These are phyloP conservation scores for Chrysomela aeneicollis DNA, from an alignment of 2,888 invertebrate genomes.

Conservation along the genomic window DNA sequence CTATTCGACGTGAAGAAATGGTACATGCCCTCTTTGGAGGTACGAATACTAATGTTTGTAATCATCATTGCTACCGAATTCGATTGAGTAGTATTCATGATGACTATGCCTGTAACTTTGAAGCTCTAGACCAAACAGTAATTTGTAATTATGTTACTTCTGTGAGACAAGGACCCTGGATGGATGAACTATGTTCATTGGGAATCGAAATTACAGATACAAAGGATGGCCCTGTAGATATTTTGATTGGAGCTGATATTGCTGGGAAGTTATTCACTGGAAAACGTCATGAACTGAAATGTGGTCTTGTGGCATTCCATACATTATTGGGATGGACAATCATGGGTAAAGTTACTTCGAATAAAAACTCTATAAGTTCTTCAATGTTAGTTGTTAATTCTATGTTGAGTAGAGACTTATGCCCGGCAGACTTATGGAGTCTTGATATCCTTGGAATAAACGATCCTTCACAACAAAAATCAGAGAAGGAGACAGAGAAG, in stretches of 20 bases:
- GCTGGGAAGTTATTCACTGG: conserved; percentile 44
- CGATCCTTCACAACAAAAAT: conserved; percentile 38
- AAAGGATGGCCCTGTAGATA: too few species aligned
- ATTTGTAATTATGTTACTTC: conserved; percentile 33
- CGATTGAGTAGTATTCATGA: conserved; percentile 19
- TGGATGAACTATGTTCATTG: conserved; percentile 22
- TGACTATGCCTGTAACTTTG: conserved; percentile 34
- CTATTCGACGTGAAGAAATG: conserved; percentile 22
- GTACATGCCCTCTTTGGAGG: conserved; percentile 37
- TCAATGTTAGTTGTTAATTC: background rate
- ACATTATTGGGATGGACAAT: conserved; percentile 27
- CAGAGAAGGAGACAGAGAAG: background rate
- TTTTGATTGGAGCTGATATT: too few species aligned
- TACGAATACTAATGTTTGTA: background rate
- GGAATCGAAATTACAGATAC: too few species aligned
- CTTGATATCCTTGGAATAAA: conserved; percentile 47
- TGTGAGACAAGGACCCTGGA: conserved; percentile 32
- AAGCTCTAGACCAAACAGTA: conserved; percentile 30
- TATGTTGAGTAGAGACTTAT: background rate
- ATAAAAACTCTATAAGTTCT: background rate
- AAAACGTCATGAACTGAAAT: conserved; percentile 34
- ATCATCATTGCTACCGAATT: conserved; percentile 13
- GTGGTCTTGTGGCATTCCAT: conserved; percentile 42
- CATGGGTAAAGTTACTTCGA: background rate
- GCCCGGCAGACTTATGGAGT: conserved; percentile 39